A percentile compares a stretch with the other conserved stretches of the same genome.
These are phyloP conservation scores for Myiozetetes cayanensis DNA, from an alignment of 2,113 vertebrate genomes.

Conservation along the genomic window DNA sequence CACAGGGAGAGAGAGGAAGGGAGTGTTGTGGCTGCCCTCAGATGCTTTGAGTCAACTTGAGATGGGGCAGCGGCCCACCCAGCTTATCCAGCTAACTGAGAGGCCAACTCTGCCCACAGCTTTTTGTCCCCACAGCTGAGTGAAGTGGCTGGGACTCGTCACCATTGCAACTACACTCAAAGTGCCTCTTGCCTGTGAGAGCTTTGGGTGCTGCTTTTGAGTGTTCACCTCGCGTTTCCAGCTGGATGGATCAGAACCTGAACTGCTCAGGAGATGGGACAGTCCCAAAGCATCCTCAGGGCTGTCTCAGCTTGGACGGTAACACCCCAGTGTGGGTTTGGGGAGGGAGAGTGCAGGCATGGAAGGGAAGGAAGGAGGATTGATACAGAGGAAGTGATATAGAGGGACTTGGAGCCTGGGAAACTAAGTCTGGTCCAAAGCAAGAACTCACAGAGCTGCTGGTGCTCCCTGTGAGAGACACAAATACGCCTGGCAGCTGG, in stretches of 20 bases:
- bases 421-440: background rate
- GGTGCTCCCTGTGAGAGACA: background rate
- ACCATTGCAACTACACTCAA: background rate
- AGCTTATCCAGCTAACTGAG: background rate
- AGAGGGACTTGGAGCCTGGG: background rate
- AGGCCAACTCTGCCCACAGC: background rate
- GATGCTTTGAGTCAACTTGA: background rate
- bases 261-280: background rate
- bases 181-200: background rate
- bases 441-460: background rate
- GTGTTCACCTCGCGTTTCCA: background rate
- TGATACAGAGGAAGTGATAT: background rate
- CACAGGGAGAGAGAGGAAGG: background rate
- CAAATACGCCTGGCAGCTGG: background rate
- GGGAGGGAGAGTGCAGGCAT: background rate
- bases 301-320: background rate
- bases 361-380: background rate
- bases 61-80: background rate
- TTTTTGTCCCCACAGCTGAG: background rate
- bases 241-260: fast-evolving
- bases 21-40: background rate
- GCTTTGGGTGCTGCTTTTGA: background rate
- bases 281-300: background rate
- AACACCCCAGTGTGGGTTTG: fast-evolving
- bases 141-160: background rate